phyloP scores from a whole-genome alignment of 2,797 vertebrate species.

The Helicolenus hilgendorfi region DNA sequence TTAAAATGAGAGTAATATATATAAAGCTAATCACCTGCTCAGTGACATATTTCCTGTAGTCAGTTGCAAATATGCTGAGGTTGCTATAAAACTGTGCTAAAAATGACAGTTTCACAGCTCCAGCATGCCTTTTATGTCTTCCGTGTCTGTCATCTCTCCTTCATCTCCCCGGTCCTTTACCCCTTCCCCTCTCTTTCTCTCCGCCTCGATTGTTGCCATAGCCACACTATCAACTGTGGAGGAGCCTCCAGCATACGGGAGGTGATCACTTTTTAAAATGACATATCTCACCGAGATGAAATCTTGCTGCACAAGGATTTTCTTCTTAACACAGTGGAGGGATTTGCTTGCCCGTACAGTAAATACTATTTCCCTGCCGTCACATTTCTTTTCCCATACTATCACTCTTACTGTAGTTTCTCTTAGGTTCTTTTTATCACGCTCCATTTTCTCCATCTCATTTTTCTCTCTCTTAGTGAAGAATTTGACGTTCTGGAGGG shows the following conservation, averaged over 20 bases:
- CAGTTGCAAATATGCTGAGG: neutral
- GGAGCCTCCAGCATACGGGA: conserved; percentile 37
- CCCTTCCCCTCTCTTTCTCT: neutral
- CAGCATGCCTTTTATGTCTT: neutral
- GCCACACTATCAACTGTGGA: conserved; percentile 47
- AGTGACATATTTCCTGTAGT: neutral
- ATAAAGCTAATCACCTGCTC: neutral
- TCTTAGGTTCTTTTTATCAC: neutral
- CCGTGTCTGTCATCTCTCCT: neutral
- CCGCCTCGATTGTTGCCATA: conserved; percentile 53
- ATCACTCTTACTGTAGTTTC: neutral
- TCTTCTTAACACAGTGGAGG: conserved; percentile 20
- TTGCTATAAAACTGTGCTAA: neutral
- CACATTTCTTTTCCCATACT: neutral
- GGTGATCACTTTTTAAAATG: conserved; percentile 48
- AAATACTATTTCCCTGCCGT: conserved; percentile 7
- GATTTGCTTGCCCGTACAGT: conserved; percentile 20
- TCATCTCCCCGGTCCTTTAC: conserved; percentile 13
- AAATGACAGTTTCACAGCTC: neutral
- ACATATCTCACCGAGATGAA: conserved; percentile 56
- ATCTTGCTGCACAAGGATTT: conserved; percentile 47
- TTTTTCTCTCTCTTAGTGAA: neutral
- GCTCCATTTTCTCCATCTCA: conserved; percentile 13
- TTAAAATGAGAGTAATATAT: neutral
- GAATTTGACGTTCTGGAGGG: neutral